Conservation (phyloP, 2,888 invertebrate genomes). For the Rosalia funebris region DNA sequence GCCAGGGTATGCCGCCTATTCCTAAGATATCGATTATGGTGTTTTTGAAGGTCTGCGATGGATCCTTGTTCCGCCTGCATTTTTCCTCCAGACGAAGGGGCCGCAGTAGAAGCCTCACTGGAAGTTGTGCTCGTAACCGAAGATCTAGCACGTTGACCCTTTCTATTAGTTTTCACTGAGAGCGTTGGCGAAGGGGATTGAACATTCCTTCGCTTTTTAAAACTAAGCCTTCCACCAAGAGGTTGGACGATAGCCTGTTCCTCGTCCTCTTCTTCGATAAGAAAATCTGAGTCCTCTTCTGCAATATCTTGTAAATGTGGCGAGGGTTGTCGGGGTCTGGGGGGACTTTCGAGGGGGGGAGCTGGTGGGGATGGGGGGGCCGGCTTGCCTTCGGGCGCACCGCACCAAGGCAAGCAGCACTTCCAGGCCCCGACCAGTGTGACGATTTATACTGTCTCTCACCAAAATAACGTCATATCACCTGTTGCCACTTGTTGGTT, state of each 20-base stretch:
- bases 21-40: conserved; percentile 86
- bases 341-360: conserved; percentile 61
- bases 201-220: conserved; percentile 59
- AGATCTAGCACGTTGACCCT: conserved; percentile 63
- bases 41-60: conserved; percentile 89
- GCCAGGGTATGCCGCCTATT: conserved; percentile 90
- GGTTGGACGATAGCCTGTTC: conserved; percentile 64
- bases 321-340: conserved; percentile 50
- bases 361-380: conserved; percentile 56
- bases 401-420: conserved; percentile 86
- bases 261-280: conserved; percentile 47
- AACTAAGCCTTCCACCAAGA: conserved; percentile 26
- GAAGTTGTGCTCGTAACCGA: conserved; percentile 54
- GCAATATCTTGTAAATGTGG: conserved; percentile 81
- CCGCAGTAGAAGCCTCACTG: conserved; percentile 60
- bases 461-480: conserved; percentile 47
- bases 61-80: conserved; percentile 95
- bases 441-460: conserved; percentile 57
- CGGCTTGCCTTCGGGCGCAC: conserved; percentile 70
- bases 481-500: conserved; percentile 33
- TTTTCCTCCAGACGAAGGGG: conserved; percentile 65
- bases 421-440: conserved; percentile 82
- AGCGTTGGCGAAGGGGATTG: conserved; percentile 71
- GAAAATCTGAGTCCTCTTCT: conserved; percentile 78
- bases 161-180: conserved; percentile 68